Evolutionary conservation across 1,140 invertebrate genomes (phyloP), one percentile per base, ranked within the genome.

Genomic region (Musca domestica): DNA sequence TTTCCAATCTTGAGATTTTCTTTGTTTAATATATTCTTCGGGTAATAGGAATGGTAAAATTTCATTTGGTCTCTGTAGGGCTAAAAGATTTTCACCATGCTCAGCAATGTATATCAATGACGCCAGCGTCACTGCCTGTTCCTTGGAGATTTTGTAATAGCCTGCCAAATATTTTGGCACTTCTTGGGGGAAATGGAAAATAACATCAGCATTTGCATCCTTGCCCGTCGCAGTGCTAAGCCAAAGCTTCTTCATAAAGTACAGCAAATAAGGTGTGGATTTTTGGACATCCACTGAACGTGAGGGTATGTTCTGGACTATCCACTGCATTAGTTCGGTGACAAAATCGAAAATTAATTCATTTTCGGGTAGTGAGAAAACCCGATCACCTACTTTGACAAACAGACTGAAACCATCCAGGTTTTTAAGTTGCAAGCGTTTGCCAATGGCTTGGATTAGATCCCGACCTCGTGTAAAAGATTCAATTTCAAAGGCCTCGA

Each of bases 191-290:
- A 91, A 98, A 82, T 97, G 94, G 83, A 98, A 98, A 73, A 98
- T 96, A 56, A 93, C 84, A 83, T 98, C 96, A 7, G 94, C 94
- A 82, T 95, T 92, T 51, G 85, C 82, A 82, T 98, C 96, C 74
- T 88, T 89, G 0, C 95, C 95, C 1, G 95, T 94, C 23, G 91
- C 84, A 10, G 92, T 92, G 74, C 95, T 93, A 0, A 95, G 90
- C 96, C 96, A 98, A 1, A 98, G 83, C 81, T 98, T 98, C 78
- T 95, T 95, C 95, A 98, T 96, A 79, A 97, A 98, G 85, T 96
- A 96, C 72, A 98, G 90, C 84, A 97, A 87, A 81, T 98, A 97
- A 41, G 92, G 92, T 79, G 92, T 92, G 2, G n/a, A 6, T 78
- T 92, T 90, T 41, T 68, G 92, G 70, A 19, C 74, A 56, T 71